Conservation (phyloP, 2,797 vertebrate genomes). For the Sphaeramia orbicularis region DNA sequence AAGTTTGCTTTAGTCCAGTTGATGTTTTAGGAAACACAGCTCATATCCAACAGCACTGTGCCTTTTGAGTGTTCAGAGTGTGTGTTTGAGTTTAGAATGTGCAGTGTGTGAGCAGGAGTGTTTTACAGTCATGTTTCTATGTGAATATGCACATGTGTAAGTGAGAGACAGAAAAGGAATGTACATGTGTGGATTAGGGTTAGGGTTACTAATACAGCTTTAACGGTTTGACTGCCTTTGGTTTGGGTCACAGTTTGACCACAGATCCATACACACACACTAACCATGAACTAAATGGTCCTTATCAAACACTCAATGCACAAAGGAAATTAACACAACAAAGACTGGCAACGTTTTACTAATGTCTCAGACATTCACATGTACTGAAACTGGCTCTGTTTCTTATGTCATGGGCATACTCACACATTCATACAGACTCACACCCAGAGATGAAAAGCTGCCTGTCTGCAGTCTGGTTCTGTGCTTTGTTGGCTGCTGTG, state of each 20-base stretch:
- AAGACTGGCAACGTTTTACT: too few species aligned
- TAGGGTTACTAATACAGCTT: slow-evolving; percentile 77
- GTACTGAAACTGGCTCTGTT: too few species aligned
- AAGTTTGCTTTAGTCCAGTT: too few species aligned
- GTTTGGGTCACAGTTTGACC: slow-evolving; percentile 75
- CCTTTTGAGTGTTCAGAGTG: too few species aligned
- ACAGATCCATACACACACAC: slow-evolving; percentile 67
- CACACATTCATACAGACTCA: slow-evolving; percentile 12
- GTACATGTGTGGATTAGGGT: slow-evolving; percentile 36
- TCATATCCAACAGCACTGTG: too few species aligned
- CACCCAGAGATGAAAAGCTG: slow-evolving; percentile 25
- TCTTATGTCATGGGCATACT: not conserved
- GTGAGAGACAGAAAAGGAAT: not conserved
- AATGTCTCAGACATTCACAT: too few species aligned
- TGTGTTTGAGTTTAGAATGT: slow-evolving; percentile 11
- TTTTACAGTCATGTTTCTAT: too few species aligned
- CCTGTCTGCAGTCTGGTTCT: slow-evolving; percentile 67
- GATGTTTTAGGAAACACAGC: too few species aligned
- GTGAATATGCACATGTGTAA: slow-evolving; percentile 5
- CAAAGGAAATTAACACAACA: too few species aligned
- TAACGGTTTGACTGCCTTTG: slow-evolving; percentile 75
- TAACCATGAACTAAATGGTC: not conserved
- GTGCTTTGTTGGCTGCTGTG: slow-evolving; percentile 66
- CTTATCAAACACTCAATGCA: too few species aligned
- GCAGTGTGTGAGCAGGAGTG: too few species aligned